A percentile compares a stretch with the other conserved stretches of the same genome.
phyloP scores from a whole-genome alignment of 2,888 invertebrate genomes.

The Phymatocera aterrima region DNA sequence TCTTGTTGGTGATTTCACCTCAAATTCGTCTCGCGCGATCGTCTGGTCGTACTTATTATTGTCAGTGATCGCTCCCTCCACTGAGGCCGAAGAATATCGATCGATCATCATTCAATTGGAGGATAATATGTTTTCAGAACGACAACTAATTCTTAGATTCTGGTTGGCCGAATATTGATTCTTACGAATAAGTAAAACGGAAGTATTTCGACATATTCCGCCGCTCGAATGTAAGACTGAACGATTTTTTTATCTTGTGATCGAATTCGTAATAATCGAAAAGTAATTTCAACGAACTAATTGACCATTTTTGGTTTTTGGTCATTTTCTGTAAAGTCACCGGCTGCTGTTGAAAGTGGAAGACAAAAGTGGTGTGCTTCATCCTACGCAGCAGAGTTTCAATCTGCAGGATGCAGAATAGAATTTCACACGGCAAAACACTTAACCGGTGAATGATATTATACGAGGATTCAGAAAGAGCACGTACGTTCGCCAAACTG shows the following conservation, averaged over 20 bases:
- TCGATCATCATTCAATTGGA: not conserved
- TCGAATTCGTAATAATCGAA: too few relatives aligned
- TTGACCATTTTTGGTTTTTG: too few relatives aligned
- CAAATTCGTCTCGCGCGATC: not conserved
- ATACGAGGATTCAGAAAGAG: conserved; percentile 21
- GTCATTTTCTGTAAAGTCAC: too few relatives aligned
- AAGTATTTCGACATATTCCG: too few relatives aligned
- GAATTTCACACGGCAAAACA: conserved; percentile 10
- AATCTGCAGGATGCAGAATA: not conserved
- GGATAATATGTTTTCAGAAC: not conserved
- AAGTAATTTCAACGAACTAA: too few relatives aligned
- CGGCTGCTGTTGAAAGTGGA: not conserved
- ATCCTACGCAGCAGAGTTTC: not conserved
- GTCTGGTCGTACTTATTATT: not conserved
- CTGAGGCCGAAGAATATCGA: too few relatives aligned
- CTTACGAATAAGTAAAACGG: too few relatives aligned
- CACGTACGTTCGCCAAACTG: conserved; percentile 23
- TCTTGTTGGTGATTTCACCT: not conserved
- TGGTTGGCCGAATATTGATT: not conserved
- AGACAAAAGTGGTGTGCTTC: not conserved
- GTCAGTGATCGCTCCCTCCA: too few relatives aligned
- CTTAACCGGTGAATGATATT: conserved; percentile 25
- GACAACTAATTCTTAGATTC: not conserved
- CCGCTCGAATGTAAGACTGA: too few relatives aligned
- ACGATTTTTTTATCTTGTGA: too few relatives aligned